These are phyloP conservation scores for Sylvia borin DNA, from an alignment of 2,797 vertebrate species.

Conservation along the genomic window DNA sequence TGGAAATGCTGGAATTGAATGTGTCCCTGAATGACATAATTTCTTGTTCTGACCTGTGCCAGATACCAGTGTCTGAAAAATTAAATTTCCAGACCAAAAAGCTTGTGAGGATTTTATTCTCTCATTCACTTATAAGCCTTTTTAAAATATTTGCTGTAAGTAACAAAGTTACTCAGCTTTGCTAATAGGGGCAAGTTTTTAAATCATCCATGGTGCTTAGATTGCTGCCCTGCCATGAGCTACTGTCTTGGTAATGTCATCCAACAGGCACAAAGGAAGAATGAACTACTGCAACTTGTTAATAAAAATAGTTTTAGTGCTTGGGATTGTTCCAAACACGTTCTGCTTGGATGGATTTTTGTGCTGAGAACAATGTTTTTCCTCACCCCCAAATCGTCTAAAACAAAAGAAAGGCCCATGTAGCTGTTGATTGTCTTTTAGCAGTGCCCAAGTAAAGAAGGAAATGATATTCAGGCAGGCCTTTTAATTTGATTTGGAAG, in stretches of 20 bases:
- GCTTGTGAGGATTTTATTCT: not conserved
- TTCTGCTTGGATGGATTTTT: constrained; percentile 40
- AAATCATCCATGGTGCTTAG: not conserved
- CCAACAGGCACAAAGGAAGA: not conserved
- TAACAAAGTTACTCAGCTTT: not conserved
- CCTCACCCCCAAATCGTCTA: not conserved
- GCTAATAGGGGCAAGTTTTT: not conserved
- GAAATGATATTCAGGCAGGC: not conserved
- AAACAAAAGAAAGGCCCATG: constrained; percentile 7
- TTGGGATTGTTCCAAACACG: constrained; percentile 14
- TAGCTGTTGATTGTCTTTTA: not conserved
- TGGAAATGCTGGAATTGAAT: not conserved
- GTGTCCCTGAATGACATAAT: not conserved
- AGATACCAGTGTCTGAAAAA: not conserved
- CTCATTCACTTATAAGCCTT: not conserved
- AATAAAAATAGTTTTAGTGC: constrained; percentile 14
- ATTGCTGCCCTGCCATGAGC: not conserved
- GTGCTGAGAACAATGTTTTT: not conserved
- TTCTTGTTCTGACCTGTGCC: not conserved
- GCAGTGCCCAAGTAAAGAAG: not conserved
- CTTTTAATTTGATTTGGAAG: not conserved
- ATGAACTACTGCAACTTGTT: not conserved
- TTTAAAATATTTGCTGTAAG: not conserved
- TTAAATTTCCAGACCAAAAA: not conserved
- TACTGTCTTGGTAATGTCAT: constrained; percentile 23